A percentile compares a stretch with the other conserved stretches of the same genome.
Evolutionary conservation across 2,113 vertebrate species (phyloP).

Genomic region (Tragelaphus buxtoni): DNA sequence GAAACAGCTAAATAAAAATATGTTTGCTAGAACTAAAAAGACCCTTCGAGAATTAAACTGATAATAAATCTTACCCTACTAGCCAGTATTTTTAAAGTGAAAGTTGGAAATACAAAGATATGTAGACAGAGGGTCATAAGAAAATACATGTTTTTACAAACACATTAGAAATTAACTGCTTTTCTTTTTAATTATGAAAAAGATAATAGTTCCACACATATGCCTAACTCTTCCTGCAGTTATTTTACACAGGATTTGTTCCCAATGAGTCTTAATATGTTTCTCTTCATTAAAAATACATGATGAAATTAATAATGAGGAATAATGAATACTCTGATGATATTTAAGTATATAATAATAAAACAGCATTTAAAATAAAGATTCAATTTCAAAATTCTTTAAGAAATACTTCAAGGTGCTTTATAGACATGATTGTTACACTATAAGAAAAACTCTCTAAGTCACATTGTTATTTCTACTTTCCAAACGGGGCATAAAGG

Average conservation of each 20-base stretch:
- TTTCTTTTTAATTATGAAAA: neutral
- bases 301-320: neutral
- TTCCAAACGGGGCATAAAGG: neutral
- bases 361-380: neutral
- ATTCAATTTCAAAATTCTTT: neutral
- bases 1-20: constrained; percentile 38
- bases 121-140: neutral
- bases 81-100: neutral
- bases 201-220: neutral
- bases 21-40: neutral
- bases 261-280: neutral
- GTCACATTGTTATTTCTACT: neutral
- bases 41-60: neutral
- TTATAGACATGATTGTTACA: neutral
- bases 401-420: neutral
- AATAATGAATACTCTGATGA: neutral
- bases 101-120: neutral
- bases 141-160: neutral
- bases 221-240: neutral
- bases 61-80: neutral
- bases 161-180: neutral
- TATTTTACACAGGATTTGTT: neutral
- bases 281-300: neutral
- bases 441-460: neutral
- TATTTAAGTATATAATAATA: neutral